These are phyloP conservation scores for Styela plicata DNA, from an alignment of 23 tunicate genomes.

Conservation along the genomic window DNA sequence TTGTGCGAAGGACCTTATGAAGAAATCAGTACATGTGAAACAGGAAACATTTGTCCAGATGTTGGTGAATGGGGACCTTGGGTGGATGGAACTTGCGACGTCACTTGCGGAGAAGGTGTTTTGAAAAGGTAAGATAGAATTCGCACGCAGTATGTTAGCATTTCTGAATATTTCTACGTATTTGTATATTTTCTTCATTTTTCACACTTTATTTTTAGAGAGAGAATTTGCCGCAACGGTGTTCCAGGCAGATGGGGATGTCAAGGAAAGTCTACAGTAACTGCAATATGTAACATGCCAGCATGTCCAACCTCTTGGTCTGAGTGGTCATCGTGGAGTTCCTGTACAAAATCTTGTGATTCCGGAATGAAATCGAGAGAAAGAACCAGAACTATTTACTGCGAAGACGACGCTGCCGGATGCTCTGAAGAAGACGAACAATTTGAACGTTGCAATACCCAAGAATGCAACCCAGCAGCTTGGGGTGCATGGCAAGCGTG, in stretches of 20 bases:
- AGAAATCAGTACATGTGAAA: constrained; percentile 40
- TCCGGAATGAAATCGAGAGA: constrained; percentile 29
- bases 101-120: constrained; percentile 44
- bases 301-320: constrained; percentile 41
- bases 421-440: constrained; percentile 24
- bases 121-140: constrained; percentile 10
- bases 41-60: constrained; percentile 28
- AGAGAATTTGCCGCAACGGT: constrained; percentile 62
- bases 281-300: constrained; percentile 6
- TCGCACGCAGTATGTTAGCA: too few relatives aligned
- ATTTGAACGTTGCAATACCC: constrained; percentile 18
- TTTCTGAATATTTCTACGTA: too few relatives aligned
- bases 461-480: constrained; percentile 1
- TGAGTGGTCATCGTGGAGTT: constrained; percentile 55
- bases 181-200: too few relatives aligned
- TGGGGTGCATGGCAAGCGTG: constrained; percentile 19
- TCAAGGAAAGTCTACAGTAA: constrained; percentile 31
- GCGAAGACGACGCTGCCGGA: neutral
- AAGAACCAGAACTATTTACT: constrained; percentile 6
- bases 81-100: constrained; percentile 28
- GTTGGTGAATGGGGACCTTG: constrained; percentile 49
- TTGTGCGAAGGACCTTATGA: constrained; percentile 38
- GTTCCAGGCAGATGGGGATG: constrained; percentile 82
- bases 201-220: constrained; percentile 35
- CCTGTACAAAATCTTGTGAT: constrained; percentile 57